Conservation (phyloP, 30 jellyfish, hydroid and myxozoan species). For the Aurelia aurita region DNA sequence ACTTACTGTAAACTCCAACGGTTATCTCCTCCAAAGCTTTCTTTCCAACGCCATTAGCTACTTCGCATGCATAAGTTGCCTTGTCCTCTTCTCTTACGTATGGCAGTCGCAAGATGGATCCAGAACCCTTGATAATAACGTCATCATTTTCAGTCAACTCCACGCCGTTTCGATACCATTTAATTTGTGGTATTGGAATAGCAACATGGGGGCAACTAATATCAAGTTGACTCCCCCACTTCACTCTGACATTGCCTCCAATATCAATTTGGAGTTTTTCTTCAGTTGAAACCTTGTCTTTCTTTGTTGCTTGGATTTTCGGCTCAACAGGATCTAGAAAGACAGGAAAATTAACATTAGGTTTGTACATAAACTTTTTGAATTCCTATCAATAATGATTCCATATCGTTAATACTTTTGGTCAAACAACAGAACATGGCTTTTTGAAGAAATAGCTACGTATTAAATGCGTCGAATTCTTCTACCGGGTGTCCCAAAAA, state of each 20-base stretch:
- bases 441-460: too few species aligned
- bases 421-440: too few species aligned
- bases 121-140: slow-evolving; percentile 57
- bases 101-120: slow-evolving; percentile 63
- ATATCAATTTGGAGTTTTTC: slow-evolving; percentile 54
- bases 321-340: slow-evolving; percentile 72
- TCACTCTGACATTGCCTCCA: slow-evolving; percentile 80
- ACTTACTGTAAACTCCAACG: slow-evolving; percentile 68
- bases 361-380: too few species aligned
- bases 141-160: slow-evolving; percentile 47
- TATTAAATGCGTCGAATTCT: too few species aligned
- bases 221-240: slow-evolving; percentile 78
- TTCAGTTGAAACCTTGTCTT: slow-evolving; percentile 51
- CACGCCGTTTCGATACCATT: slow-evolving; percentile 64
- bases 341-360: too few species aligned
- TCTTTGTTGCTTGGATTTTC: slow-evolving; percentile 17
- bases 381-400: too few species aligned
- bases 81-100: slow-evolving; percentile 47
- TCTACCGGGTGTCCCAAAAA: too few species aligned
- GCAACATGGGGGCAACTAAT: slow-evolving; percentile 71
- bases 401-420: too few species aligned
- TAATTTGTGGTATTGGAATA: slow-evolving; percentile 71
- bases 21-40: slow-evolving; percentile 30
- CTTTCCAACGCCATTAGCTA: slow-evolving; percentile 70
- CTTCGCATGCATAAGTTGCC: slow-evolving; percentile 77